These are phyloP conservation scores for Anthonomus grandis DNA, from an alignment of 1,140 invertebrate species.

Conservation along the genomic window DNA sequence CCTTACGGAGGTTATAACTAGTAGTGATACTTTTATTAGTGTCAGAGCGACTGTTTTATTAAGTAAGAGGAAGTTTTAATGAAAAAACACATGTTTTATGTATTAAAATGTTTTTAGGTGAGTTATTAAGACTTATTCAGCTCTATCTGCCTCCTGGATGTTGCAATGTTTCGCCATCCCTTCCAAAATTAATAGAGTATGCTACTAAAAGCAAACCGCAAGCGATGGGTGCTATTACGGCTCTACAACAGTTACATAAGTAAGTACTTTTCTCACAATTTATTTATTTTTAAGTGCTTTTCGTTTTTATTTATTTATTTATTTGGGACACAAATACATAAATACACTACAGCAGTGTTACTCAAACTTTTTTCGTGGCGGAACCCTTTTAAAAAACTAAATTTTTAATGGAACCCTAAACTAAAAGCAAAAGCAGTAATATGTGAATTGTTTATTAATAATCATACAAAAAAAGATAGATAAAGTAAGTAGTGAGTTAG, in stretches of 20 bases:
- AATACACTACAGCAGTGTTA: no score
- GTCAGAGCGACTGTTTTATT: constrained; percentile 86
- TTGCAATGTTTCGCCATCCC: constrained; percentile 73
- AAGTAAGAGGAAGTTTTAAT: constrained; percentile 52
- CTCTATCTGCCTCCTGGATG: constrained; percentile 80
- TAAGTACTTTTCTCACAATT: constrained; percentile 17
- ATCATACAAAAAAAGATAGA: no score
- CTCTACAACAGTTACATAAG: constrained; percentile 72
- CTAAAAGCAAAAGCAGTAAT: no score
- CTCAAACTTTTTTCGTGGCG: no score
- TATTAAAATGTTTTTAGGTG: constrained; percentile 51
- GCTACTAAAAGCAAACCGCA: constrained; percentile 73
- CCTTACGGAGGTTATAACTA: constrained; percentile 86
- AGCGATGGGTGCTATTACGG: constrained; percentile 76
- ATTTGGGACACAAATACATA: no score
- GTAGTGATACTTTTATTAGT: constrained; percentile 82
- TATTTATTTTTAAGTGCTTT: constrained; percentile 2
- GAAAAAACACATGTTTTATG: background rate
- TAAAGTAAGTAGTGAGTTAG: no score
- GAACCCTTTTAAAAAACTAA: no score
- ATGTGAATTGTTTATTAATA: no score
- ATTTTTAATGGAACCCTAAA: no score
- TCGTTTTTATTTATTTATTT: constrained; percentile 13
- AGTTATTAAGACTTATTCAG: constrained; percentile 83
- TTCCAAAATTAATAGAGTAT: constrained; percentile 75